Evolutionary conservation across 2,888 invertebrate genomes (phyloP), one percentile per base, ranked within the genome.

Genomic region (Amphimallon solstitiale): DNA sequence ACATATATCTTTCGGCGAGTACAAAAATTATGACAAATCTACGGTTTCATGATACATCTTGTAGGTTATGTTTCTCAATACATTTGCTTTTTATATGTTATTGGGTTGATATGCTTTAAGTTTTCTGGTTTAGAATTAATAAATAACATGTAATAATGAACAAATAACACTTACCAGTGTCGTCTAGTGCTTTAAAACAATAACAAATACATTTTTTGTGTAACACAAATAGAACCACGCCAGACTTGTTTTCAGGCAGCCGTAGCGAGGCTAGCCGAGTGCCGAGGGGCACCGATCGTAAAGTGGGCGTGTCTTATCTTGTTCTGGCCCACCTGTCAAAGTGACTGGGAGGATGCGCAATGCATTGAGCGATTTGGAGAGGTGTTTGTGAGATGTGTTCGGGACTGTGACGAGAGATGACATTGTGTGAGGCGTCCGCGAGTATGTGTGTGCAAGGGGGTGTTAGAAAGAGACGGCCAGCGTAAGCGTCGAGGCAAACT

Each of bases 381-480:
- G 75, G 71, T 73, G 72, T 72, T 72, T 72, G 72, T 61, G 66
- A 78, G 78, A 79, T 77, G 78, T 78, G 77, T 77, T 78, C 77
- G 74, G 72, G 74, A 76, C 74, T 74, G 79, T 83, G 83, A 83
- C 80, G 82, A 81, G 81, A 79, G 80, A 78, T 82, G 82, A 82
- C 80, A 80, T 79, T 74, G 78, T 74, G 77, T 73, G 73, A 71
- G 52, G 71, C 73, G 70, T 56, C 59, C 51, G 62, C 43, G 49
- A 23, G 67, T 69, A 71, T 66, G 68, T 52, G 65, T 69, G 70
- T 63, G 65, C 67, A 68, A 67, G 68, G 38, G 66, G 38, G 66
- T 21, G 62, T 46, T 49, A 46, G 66, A 65, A 64, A 67, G 66
- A 63, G 61, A 63, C 48, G 51, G 62, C 37, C 37, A 65, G 54